Evolutionary conservation across 2,113 vertebrate species (phyloP).

Genomic region (Triplophysa rosa): DNA sequence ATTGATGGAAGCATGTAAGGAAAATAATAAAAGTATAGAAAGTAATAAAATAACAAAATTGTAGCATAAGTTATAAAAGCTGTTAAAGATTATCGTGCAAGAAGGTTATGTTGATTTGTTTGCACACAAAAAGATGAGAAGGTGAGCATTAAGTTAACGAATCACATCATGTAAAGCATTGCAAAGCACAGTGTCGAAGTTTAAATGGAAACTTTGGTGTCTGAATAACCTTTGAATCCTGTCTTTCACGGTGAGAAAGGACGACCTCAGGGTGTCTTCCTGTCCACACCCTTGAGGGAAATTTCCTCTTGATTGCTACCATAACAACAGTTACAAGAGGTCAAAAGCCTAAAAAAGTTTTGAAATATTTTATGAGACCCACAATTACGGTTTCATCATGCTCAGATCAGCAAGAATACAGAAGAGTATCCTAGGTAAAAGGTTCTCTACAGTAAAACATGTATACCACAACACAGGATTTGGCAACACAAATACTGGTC

Average conservation of each 20-base stretch:
- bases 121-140: too few relatives aligned
- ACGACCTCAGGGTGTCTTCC: conserved; percentile 42
- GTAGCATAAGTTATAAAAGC: background rate
- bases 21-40: background rate
- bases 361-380: background rate
- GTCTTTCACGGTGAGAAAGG: conserved; percentile 42
- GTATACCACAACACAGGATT: background rate
- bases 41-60: background rate
- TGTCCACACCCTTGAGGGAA: conserved; percentile 47
- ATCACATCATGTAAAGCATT: background rate
- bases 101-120: too few relatives aligned
- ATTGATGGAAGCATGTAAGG: too few relatives aligned
- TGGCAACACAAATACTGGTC: conserved; percentile 26
- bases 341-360: conserved; percentile 18
- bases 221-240: background rate
- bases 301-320: conserved; percentile 40
- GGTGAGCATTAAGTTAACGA: background rate
- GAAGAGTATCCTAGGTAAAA: background rate
- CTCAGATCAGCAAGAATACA: background rate
- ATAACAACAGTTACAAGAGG: conserved; percentile 17
- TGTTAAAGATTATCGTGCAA: background rate
- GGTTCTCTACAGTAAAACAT: background rate
- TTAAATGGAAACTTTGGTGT: background rate
- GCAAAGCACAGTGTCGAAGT: background rate
- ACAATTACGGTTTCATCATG: background rate